Percentiles rank a stretch among this genome's conserved stretches.
These are phyloP conservation scores for Dromaius novaehollandiae DNA, from an alignment of 2,113 vertebrate genomes.

Conservation along the genomic window DNA sequence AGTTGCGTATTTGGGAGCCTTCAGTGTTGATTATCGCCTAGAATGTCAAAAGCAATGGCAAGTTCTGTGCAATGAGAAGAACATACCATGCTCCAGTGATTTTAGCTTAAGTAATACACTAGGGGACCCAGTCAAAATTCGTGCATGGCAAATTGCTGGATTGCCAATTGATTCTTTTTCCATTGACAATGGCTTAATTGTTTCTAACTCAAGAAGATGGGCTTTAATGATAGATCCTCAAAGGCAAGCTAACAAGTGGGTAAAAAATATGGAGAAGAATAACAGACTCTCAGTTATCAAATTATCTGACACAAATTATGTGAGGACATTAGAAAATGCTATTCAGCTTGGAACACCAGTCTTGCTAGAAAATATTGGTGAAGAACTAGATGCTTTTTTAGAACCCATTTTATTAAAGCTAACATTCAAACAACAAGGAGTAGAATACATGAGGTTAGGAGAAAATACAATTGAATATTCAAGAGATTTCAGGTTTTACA, in stretches of 20 bases:
- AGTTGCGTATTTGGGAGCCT: slow-evolving; percentile 91
- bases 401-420: slow-evolving; percentile 90
- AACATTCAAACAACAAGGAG: slow-evolving; percentile 91
- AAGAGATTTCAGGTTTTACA: slow-evolving; percentile 88
- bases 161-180: slow-evolving; percentile 92
- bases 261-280: slow-evolving; percentile 92
- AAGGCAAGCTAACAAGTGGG: slow-evolving; percentile 94
- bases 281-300: slow-evolving; percentile 89
- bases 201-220: slow-evolving; percentile 91
- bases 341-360: slow-evolving; percentile 90
- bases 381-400: slow-evolving; percentile 90
- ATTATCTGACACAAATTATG: slow-evolving; percentile 85
- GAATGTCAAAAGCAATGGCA: slow-evolving; percentile 87
- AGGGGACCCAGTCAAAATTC: slow-evolving; percentile 88
- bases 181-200: slow-evolving; percentile 91
- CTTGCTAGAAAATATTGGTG: slow-evolving; percentile 88
- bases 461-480: slow-evolving; percentile 92
- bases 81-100: slow-evolving; percentile 84
- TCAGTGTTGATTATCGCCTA: slow-evolving; percentile 86
- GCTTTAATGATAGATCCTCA: slow-evolving; percentile 95
- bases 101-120: slow-evolving; percentile 85
- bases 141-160: slow-evolving; percentile 90
- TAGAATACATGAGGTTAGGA: slow-evolving; percentile 90
- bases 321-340: slow-evolving; percentile 85
- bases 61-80: slow-evolving; percentile 77